Base-by-base conservation (phyloP, 2,113 vertebrate species). In the Piprites chloris region DNA sequence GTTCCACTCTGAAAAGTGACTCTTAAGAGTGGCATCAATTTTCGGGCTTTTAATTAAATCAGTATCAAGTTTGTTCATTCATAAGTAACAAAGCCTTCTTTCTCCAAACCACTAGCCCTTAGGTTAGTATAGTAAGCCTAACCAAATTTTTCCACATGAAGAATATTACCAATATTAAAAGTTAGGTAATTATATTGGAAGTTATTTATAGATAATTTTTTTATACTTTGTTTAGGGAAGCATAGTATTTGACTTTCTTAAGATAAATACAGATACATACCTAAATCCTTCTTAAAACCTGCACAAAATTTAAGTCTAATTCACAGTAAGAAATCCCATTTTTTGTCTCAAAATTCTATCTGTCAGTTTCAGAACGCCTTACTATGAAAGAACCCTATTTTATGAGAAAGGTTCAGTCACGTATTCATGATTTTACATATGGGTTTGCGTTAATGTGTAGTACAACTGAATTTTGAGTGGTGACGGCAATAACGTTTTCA, bases 31-130 rank as follows among this genome's bases (percentile, higher is more conserved):
- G 9, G 76, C 33, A 96, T 84, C 7, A 12, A 49, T 81, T 93
- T 95, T 84, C 89, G 89, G 61, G 35, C 30, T 90, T 91, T 92
- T 87, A 95, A 94, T 95, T 81, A 96, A 95, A 91, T 75, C 52
- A 89, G 47, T 88, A 94, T 71, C 72, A 85, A 90, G 28, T 90
- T 76, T 83, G 41, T 58, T 85, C 69, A 89, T 68, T 94, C 69
- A 74, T 39, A 92, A 93, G 61, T 83, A 93, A 95, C 89, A 97
- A 92, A 92, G 93, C 23, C 68, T 47, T 50, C 89, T 93, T 95
- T 92, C 86, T 90, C 65, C 76, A 93, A 88, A 65, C 23, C 42
- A 82, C 47, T 42, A 83, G 39, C 18, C 21, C 27, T 12, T 33
- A 63, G 18, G n/a, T 80, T 32, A 56, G 39, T 11, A 73, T 3